Conservation (phyloP, 2,797 vertebrate species). For the Diceros bicornis region DNA sequence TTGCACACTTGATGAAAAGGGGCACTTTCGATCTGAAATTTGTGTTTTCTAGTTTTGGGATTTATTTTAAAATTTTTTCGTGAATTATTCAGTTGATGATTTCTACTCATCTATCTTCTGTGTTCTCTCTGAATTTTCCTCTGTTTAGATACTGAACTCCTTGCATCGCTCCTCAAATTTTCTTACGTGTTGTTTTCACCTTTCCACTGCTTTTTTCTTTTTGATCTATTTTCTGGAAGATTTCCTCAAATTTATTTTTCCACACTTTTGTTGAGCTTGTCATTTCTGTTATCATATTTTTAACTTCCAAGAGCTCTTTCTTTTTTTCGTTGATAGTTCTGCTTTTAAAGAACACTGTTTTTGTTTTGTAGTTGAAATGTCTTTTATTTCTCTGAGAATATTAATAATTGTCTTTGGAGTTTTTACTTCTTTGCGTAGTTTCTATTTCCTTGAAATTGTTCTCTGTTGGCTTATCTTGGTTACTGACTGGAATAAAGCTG, state of each 20-base stretch:
- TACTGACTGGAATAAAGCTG: not conserved
- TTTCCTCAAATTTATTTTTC: not conserved
- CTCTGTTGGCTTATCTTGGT: not conserved
- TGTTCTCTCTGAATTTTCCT: not conserved
- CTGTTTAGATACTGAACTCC: not conserved
- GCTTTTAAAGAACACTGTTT: not conserved
- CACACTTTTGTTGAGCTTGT: not conserved
- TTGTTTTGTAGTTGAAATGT: not conserved
- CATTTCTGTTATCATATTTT: not conserved
- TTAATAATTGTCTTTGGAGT: not conserved
- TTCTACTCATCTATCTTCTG: not conserved
- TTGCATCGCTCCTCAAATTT: not conserved
- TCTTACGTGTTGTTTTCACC: not conserved
- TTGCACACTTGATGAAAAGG: not conserved
- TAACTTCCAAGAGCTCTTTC: not conserved
- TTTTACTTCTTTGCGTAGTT: not conserved
- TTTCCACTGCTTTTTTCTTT: conserved; percentile 10
- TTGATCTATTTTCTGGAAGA: not conserved
- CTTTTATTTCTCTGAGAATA: not conserved
- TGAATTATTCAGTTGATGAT: not conserved
- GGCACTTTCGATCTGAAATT: not conserved
- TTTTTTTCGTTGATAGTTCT: not conserved
- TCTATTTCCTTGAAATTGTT: not conserved
- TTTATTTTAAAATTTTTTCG: not conserved
- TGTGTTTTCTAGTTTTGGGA: not conserved